Percentiles rank a stretch among this genome's conserved stretches.
phyloP scores from a whole-genome alignment of 2,888 invertebrate species.

The Hydrotaea cyrtoneurina region DNA sequence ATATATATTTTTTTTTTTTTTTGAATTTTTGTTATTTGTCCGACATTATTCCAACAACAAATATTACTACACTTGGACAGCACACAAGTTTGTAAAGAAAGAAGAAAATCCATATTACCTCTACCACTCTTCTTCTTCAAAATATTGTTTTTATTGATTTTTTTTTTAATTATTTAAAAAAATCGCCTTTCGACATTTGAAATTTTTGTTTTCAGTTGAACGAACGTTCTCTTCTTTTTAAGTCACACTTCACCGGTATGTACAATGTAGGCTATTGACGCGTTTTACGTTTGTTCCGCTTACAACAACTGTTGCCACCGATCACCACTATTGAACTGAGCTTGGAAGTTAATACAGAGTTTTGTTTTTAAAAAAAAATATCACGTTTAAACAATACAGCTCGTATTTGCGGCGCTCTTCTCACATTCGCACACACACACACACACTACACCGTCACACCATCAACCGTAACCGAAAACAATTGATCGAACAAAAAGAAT shows the following conservation, averaged over 20 bases:
- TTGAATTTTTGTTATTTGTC: constrained; percentile 7
- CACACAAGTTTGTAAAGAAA: background rate
- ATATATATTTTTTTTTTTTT: constrained; percentile 38
- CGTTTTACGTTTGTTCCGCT: constrained; percentile 53
- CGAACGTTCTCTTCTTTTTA: constrained; percentile 15
- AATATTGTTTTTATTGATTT: background rate
- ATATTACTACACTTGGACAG: constrained; percentile 8
- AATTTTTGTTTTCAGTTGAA: background rate
- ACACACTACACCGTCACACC: background rate
- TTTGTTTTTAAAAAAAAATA: constrained; percentile 52
- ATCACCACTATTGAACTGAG: constrained; percentile 77
- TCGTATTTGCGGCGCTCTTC: background rate
- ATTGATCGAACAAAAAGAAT: constrained; percentile 10
- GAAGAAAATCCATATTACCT: background rate
- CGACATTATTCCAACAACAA: background rate
- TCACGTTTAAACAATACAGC: background rate
- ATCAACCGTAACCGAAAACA: background rate
- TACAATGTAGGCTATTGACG: background rate
- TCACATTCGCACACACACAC: constrained; percentile 13
- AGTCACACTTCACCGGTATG: background rate
- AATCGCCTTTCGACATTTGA: background rate
- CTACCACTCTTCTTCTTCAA: background rate
- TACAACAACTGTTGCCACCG: constrained; percentile 73
- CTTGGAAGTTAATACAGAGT: constrained; percentile 68
- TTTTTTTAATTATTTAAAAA: constrained; percentile 4